Evolutionary conservation across 2,888 invertebrate genomes (phyloP), one percentile per base, ranked within the genome.

Genomic region (Philereme transversata): DNA sequence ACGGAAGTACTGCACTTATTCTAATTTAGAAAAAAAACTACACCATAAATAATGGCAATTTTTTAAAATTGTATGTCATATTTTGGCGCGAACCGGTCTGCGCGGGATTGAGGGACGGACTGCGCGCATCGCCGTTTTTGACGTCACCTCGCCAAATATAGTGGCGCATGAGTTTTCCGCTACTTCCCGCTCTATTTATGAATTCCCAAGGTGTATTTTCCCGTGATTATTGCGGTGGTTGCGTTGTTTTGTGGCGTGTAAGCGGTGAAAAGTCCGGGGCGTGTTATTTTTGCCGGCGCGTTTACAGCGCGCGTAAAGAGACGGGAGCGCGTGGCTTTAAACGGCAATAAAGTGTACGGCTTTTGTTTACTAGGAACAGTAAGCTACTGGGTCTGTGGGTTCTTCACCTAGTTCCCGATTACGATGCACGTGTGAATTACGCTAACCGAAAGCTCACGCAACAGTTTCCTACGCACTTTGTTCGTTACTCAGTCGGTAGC

Each of bases 221-320:
- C 65, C 49, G 6, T 76, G 71, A 5, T 40, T 6, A 46, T 4
- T 11, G 4, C 5, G 66, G 36, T 51, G 59, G 66, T 77, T 84
- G 73, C 34, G 78, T 62, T 73, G 60, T 83, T 81, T 68, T 40
- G 62, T 60, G 53, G 60, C 10, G 49, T 49, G 62, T 71, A 47
- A 56, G 58, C 44, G 59, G 79, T 78, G 83, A 86, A 86, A 86
- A 84, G 84, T 86, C 82, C 81, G 82, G 79, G 79, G 79, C 72
- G 80, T 86, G 91, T 90, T 92, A 92, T 92, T 92, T 92, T 90
- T 84, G 90, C 88, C 81, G 81, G 84, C 82, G 82, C 73, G 82
- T 87, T 86, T 87, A 83, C 87, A 82, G 81, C 83, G 86, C 83
- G 67, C 62, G 67, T 61, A 61, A 50, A 51, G 49, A 51, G 57